Evolutionary conservation across 2,888 invertebrate genomes (phyloP).

Genomic region (Falcaria lacertinaria): DNA sequence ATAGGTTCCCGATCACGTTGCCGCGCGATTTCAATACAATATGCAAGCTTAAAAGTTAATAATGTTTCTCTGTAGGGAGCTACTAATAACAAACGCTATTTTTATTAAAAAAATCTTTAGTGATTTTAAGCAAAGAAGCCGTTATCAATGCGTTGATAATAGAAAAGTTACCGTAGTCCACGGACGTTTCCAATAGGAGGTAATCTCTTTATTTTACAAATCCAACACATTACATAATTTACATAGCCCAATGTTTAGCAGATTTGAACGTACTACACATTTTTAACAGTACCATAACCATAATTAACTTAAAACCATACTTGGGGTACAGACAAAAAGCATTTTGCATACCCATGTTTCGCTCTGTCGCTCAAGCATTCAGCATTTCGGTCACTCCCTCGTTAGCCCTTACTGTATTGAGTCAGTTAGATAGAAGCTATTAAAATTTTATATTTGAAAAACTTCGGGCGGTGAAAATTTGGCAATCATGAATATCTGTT

Average conservation of each 20-base stretch:
- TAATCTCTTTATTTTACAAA: no score
- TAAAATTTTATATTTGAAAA: neutral
- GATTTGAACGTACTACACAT: no score
- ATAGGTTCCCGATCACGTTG: slow-evolving; percentile 31
- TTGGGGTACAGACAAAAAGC: neutral
- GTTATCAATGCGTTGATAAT: no score
- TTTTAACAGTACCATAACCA: neutral
- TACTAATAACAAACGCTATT: no score
- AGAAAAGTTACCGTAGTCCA: no score
- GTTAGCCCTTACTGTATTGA: slow-evolving; percentile 13
- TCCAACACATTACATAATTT: no score
- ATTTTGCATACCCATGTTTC: slow-evolving; percentile 24
- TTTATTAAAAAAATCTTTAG: no score
- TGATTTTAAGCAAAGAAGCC: no score
- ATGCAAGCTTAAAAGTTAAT: slow-evolving; percentile 13
- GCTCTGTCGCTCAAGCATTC: slow-evolving; percentile 35
- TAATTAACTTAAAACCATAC: neutral
- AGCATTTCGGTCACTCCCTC: slow-evolving; percentile 31
- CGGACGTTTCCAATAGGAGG: no score
- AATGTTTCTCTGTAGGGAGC: neutral
- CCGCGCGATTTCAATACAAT: slow-evolving; percentile 25
- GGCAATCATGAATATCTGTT: no score
- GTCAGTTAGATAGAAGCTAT: neutral
- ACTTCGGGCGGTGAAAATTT: neutral
- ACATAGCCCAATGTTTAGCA: no score